Percentiles rank a stretch among this genome's conserved stretches.
These are phyloP conservation scores for Sebastes oblongus DNA, from an alignment of 2,797 vertebrate genomes.

Conservation along the genomic window DNA sequence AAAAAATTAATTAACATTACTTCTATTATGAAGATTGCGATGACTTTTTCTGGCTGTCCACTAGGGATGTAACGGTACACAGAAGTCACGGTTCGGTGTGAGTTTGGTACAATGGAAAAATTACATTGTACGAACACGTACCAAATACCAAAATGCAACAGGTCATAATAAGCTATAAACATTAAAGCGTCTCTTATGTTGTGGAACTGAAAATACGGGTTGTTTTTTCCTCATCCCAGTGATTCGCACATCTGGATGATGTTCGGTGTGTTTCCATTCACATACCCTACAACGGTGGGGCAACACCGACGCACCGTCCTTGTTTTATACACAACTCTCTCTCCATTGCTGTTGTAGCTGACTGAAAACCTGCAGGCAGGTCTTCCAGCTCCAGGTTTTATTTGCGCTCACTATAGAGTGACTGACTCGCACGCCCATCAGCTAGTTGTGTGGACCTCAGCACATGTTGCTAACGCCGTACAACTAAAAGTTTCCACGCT, in stretches of 20 bases:
- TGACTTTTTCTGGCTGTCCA: neutral
- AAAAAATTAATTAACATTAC: no score
- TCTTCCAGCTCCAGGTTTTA: neutral
- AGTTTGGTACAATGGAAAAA: no score
- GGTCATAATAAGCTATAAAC: neutral
- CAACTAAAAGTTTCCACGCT: neutral
- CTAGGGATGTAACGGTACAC: no score
- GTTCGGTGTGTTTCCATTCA: neutral
- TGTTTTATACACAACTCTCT: neutral
- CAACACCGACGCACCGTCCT: no score
- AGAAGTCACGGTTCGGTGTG: no score
- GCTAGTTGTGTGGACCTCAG: no score
- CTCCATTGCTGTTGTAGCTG: neutral
- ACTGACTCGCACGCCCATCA: neutral
- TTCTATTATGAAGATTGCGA: neutral
- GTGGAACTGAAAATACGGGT: neutral
- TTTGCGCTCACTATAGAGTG: neutral
- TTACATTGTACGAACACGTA: no score
- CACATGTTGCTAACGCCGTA: neutral
- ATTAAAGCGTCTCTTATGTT: neutral
- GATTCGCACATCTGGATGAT: neutral
- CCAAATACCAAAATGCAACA: neutral
- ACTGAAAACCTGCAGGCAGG: neutral
- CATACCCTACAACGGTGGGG: neutral
- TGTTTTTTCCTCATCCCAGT: neutral